Conservation (phyloP, 35 echinoderm and acorn worm species). For the Ptychodera flava region DNA sequence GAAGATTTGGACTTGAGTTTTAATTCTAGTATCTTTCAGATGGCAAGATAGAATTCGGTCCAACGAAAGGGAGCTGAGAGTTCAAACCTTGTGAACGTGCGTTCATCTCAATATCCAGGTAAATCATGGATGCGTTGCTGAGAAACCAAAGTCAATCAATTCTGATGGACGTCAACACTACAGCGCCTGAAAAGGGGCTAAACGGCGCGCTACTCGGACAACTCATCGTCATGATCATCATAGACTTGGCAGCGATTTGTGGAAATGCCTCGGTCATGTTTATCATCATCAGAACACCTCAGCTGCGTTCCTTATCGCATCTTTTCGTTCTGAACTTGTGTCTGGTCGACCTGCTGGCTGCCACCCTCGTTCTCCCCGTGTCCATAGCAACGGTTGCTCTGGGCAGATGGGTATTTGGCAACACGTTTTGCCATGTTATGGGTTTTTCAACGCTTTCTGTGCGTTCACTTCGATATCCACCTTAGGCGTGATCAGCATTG, state of each 20-base stretch:
- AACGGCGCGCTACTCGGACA: neutral
- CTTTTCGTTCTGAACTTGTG: slow-evolving; percentile 67
- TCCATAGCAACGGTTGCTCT: slow-evolving; percentile 43
- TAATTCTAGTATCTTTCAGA: neutral
- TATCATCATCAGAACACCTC: slow-evolving; percentile 60
- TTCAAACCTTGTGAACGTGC: neutral
- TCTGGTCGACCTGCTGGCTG: slow-evolving; percentile 55
- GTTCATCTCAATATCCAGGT: neutral
- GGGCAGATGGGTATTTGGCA: slow-evolving; percentile 57
- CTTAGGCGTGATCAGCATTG: slow-evolving; percentile 63
- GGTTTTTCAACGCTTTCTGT: slow-evolving; percentile 66
- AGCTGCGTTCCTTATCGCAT: slow-evolving; percentile 65
- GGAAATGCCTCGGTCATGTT: slow-evolving; percentile 47
- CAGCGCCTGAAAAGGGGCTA: neutral
- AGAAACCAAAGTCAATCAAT: neutral
- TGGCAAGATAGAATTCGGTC: neutral
- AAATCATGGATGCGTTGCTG: neutral
- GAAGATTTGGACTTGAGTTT: neutral
- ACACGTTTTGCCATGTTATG: slow-evolving; percentile 55
- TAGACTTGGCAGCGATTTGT: slow-evolving; percentile 39
- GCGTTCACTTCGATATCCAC: slow-evolving; percentile 59
- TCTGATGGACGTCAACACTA: neutral
- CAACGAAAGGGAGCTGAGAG: too few relatives aligned
- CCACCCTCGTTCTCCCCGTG: slow-evolving; percentile 51
- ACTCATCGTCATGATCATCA: slow-evolving; percentile 35